Base-by-base conservation (phyloP, 2,888 invertebrate genomes). In the Heterodera filipjevi region DNA sequence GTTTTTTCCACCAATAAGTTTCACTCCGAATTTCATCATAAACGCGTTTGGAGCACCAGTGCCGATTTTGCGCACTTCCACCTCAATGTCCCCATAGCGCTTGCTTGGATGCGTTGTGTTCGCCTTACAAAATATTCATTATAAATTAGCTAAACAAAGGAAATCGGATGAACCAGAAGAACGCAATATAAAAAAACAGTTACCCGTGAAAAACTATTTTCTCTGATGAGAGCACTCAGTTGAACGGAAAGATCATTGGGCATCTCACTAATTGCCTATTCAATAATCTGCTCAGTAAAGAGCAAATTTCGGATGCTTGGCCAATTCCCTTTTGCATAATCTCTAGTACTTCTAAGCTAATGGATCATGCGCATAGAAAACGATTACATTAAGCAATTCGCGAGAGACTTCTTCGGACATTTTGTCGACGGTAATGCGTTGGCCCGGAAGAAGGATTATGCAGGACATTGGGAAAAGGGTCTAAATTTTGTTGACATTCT, bases 391-490 rank as follows among this genome's bases (percentile, higher is more conserved):
- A 12, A 80, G 66, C 76, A 80, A 53, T 22, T 71, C 66, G 5
- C 77, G 30, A n/a, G 72, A 53, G 1, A 74, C 64, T 5, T 35
- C 32, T n/a, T 66, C 78, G 39, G 66, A 66, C 66, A 83, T 80
- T 64, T 83, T 83, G 70, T 82, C 80, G 12, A 82, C 22, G 12
- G 82, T 73, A 5, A 82, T 76, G 0, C 78, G 74, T 44, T 82
- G 82, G n/a, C 74, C 71, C 0, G 77, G 78, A 53, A 83, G 30
- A 33, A 78, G 77, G 12, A 59, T 6, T 6, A 78, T 35, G 16
- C 59, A 77, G 12, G 53, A 59, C 14, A 78, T 44, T 2, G 78
- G 78, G 30, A 76, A 78, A 0, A 78, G 27, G 0, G 77, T 68
- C 75, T 75, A 12, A 33, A 49, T 16, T 19, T 16, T 12, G 16